Evolutionary conservation across 2,888 invertebrate genomes (phyloP), one percentile per base, ranked within the genome.

Genomic region (Lucinisca nassula): DNA sequence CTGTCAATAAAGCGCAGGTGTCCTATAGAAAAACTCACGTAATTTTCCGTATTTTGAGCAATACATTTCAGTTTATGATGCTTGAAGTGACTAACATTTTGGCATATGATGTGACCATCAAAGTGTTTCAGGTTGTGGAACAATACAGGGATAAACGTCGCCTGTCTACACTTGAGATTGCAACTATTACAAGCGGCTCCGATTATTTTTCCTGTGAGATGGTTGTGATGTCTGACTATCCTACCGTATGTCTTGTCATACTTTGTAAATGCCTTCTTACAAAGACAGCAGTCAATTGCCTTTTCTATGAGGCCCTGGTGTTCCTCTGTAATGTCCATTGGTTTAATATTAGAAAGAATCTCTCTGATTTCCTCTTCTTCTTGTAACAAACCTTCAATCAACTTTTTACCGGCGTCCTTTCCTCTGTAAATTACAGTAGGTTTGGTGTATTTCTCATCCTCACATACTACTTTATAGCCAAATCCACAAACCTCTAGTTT

Each of bases 1-100:
- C 85, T 85, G 49, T 89, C 89, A 14, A 89, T 73, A 82, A 89
- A 87, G 12, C 89, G 72, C 2, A 90, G 78, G 40, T 82, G 51
- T 27, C 79, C 87, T 12, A 89, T 40, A 49, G 87, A 85, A 85
- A 90, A 89, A 49, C 82, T 77, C 21, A 89, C 74, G 70, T 87
- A 89, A n/a, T 74, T 61, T 49, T 87, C 87, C 35, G 80, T 78
- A 55, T 79, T 87, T 67, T 89, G 83, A 38, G 85, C 77, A 21
- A 84, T 84, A 45, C 80, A 80, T 75, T 14, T 74, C 27, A 85
- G 49, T 72, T 35, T 17, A 40, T 27, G 37, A 10, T 79, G 17
- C 38, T 88, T 84, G 45, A 88, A 88, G 6, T 77, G 73, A 10
- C 85, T 82, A 0, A 82, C 12, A 58, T 72, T 58, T 73, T 77